These are phyloP conservation scores for Chlorocebus sabaeus DNA, from an alignment of 2,113 vertebrate genomes.

Conservation along the genomic window DNA sequence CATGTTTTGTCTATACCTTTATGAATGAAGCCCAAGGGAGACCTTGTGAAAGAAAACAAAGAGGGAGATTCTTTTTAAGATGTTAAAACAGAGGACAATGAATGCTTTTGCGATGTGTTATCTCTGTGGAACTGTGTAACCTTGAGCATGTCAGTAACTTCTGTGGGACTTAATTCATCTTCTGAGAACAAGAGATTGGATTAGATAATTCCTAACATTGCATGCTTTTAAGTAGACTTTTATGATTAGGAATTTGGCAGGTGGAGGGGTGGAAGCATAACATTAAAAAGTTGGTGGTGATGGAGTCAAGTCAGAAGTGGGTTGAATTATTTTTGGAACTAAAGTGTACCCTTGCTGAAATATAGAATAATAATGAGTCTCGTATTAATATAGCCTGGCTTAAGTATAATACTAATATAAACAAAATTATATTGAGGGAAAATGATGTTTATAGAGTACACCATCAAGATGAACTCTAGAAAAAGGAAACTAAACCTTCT, in stretches of 20 bases:
- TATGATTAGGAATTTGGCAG: not conserved
- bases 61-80: not conserved
- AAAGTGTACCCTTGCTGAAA: constrained; percentile 50
- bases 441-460: constrained; percentile 71
- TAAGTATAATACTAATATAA: constrained; percentile 74
- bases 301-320: constrained; percentile 9
- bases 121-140: not conserved
- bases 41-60: not conserved
- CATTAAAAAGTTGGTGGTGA: not conserved
- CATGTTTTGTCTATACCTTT: not conserved
- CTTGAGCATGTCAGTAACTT: not conserved
- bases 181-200: not conserved
- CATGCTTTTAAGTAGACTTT: not conserved
- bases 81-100: not conserved
- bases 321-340: constrained; percentile 49
- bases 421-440: constrained; percentile 74
- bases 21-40: not conserved
- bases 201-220: not conserved
- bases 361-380: constrained; percentile 69
- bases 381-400: constrained; percentile 73
- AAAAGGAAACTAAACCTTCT: constrained; percentile 65
- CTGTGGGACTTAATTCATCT: not conserved
- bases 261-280: not conserved
- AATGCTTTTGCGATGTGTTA: not conserved
- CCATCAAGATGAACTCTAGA: constrained; percentile 50